Conservation (phyloP, 2,797 vertebrate species). For the Gymnodraco acuticeps region DNA sequence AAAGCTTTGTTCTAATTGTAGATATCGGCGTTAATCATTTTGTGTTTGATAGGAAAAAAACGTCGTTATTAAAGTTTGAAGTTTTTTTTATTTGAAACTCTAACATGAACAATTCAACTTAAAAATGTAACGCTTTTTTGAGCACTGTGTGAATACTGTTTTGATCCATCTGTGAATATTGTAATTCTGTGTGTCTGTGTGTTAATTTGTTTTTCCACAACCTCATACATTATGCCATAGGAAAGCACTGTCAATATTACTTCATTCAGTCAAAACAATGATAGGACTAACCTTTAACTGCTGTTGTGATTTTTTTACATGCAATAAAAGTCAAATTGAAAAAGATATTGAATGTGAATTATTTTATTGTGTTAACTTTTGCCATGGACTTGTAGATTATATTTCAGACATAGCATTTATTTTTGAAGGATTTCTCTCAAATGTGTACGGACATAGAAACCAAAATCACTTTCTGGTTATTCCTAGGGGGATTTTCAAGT, state of each 20-base stretch:
- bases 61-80: background rate
- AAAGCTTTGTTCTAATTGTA: no score
- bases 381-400: background rate
- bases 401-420: background rate
- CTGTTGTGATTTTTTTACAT: background rate
- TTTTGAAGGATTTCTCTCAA: background rate
- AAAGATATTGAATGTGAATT: background rate
- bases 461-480: background rate
- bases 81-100: background rate
- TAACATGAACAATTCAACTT: background rate
- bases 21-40: background rate
- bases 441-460: background rate
- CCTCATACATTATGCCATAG: background rate
- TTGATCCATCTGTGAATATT: constrained; percentile 7
- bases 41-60: background rate
- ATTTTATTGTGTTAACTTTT: background rate
- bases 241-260: no score
- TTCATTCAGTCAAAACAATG: background rate
- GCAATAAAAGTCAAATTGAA: background rate
- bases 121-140: background rate
- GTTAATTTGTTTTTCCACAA: background rate
- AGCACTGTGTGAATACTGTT: background rate
- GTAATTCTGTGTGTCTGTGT: constrained; percentile 9
- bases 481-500: background rate
- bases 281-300: background rate